phyloP scores from a whole-genome alignment of 2,113 vertebrate genomes.

The Glareola pratincola region DNA sequence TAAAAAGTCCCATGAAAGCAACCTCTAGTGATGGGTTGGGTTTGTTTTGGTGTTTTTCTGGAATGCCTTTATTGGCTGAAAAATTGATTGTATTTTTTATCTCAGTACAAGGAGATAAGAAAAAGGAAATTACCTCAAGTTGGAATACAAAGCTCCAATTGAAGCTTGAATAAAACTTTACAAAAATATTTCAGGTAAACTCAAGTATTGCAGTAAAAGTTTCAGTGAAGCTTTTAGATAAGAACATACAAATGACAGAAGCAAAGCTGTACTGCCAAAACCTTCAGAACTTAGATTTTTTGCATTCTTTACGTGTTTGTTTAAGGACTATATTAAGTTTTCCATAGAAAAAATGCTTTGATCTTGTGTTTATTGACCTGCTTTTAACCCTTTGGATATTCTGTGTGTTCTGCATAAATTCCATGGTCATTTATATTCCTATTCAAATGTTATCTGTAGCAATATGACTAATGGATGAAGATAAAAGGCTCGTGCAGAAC shows the following conservation, averaged over 20 bases:
- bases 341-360: not conserved
- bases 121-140: not conserved
- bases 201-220: not conserved
- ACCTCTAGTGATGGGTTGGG: not conserved
- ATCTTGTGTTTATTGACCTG: not conserved
- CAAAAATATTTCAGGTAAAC: not conserved
- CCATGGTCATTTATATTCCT: not conserved
- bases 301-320: not conserved
- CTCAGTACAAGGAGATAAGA: not conserved
- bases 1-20: not conserved
- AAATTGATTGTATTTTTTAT: not conserved
- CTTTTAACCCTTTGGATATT: not conserved
- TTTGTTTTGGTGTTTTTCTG: not conserved
- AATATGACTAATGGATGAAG: not conserved
- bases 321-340: not conserved
- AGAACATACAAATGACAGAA: not conserved
- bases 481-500: fast-evolving
- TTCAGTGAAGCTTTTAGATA: not conserved
- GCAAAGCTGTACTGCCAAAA: not conserved
- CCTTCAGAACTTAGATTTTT: not conserved
- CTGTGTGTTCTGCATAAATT: not conserved
- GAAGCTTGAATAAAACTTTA: not conserved
- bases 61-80: not conserved
- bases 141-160: not conserved
- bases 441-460: not conserved